phyloP scores from a whole-genome alignment of 2,113 vertebrate species.

The Campylorhamphus procurvoides region DNA sequence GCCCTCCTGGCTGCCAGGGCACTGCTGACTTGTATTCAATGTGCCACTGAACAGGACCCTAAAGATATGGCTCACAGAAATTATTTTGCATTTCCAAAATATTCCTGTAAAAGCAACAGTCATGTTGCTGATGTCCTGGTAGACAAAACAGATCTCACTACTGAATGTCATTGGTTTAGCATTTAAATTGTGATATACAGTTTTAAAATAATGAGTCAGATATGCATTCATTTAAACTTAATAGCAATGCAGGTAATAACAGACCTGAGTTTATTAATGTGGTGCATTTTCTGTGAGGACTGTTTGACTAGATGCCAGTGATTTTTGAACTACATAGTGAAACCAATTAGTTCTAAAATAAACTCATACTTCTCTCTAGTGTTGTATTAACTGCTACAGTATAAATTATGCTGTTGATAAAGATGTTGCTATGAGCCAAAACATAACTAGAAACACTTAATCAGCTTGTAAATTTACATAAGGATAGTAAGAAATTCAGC shows the following conservation, averaged over 20 bases:
- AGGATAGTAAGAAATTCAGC: constrained; percentile 46
- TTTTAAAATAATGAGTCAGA: background rate
- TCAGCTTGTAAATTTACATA: constrained; percentile 54
- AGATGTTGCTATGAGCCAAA: constrained; percentile 58
- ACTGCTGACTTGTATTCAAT: background rate
- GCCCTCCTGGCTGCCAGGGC: background rate
- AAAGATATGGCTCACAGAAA: background rate
- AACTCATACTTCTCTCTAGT: constrained; percentile 53
- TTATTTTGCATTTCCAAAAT: background rate
- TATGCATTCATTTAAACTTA: constrained; percentile 26
- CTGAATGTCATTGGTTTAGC: background rate
- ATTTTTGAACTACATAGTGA: constrained; percentile 48
- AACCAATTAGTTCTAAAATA: constrained; percentile 70
- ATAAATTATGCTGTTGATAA: constrained; percentile 63
- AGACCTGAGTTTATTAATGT: background rate
- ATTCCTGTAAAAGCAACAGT: background rate
- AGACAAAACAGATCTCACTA: background rate
- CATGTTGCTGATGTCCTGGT: background rate
- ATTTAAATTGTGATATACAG: background rate
- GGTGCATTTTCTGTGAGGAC: constrained; percentile 16
- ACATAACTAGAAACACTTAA: constrained; percentile 62
- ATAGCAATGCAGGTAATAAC: constrained; percentile 14
- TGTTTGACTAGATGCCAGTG: constrained; percentile 37
- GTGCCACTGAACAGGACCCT: background rate
- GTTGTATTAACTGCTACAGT: constrained; percentile 44